Conservation (phyloP, 2,113 vertebrate species). For the Dicentrarchus labrax region DNA sequence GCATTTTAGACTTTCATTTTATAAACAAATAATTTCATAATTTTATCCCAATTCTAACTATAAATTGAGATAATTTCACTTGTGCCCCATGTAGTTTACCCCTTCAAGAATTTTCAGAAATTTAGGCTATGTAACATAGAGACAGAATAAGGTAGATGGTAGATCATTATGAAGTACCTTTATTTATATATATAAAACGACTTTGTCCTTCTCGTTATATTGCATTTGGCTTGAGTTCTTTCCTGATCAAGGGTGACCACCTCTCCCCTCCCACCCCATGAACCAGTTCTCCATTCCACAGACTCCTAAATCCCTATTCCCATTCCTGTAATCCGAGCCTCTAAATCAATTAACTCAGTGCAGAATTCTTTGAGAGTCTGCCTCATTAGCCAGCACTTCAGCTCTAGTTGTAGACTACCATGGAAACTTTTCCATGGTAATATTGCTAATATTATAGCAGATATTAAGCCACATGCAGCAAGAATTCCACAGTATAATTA, state of each 20-base stretch:
- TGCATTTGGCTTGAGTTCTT: neutral
- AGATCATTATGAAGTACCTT: too few relatives aligned
- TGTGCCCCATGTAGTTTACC: neutral
- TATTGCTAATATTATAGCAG: neutral
- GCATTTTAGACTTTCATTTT: neutral
- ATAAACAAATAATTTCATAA: too few relatives aligned
- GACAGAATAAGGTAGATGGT: neutral
- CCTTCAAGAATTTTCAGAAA: neutral
- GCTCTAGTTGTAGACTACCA: neutral
- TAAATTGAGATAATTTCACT: neutral
- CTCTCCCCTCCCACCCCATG: constrained; percentile 32
- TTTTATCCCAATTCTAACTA: neutral
- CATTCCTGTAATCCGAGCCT: constrained; percentile 30
- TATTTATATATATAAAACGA: too few relatives aligned
- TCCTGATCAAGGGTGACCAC: neutral
- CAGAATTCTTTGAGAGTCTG: constrained; percentile 20
- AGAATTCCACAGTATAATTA: neutral
- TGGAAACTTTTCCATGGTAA: neutral
- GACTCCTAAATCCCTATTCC: constrained; percentile 29
- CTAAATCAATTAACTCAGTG: constrained; percentile 40
- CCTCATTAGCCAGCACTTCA: constrained; percentile 35
- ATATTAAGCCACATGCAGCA: neutral
- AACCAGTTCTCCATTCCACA: constrained; percentile 36
- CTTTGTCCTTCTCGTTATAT: too few relatives aligned
- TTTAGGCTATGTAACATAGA: neutral